Percentiles rank a stretch among this genome's conserved stretches.
Conservation (phyloP, 1,140 invertebrate species). For the Platorchestia sp. region DNA sequence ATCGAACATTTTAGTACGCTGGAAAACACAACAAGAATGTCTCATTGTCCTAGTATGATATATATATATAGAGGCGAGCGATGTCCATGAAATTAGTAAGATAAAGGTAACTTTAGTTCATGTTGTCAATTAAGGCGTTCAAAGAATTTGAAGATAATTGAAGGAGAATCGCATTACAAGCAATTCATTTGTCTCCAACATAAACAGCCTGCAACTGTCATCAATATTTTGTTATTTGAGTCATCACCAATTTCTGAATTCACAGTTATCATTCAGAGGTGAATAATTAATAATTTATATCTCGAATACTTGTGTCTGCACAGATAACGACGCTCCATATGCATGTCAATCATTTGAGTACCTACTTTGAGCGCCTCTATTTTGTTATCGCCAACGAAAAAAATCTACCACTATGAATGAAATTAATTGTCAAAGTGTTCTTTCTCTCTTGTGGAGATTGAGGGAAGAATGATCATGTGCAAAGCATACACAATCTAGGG, state of each 20-base stretch:
- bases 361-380: too few relatives aligned
- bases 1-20: not conserved
- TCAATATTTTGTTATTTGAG: not conserved
- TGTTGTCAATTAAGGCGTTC: not conserved
- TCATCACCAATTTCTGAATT: not conserved
- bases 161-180: not conserved
- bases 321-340: too few relatives aligned
- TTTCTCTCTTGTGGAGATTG: too few relatives aligned
- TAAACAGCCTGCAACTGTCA: not conserved
- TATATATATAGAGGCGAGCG: too few relatives aligned
- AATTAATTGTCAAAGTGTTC: too few relatives aligned
- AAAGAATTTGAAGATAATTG: not conserved
- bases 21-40: not conserved
- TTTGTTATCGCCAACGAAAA: too few relatives aligned
- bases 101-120: not conserved
- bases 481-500: too few relatives aligned
- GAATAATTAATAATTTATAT: not conserved
- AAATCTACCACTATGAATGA: too few relatives aligned
- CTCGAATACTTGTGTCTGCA: not conserved
- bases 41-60: not conserved
- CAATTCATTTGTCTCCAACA: not conserved
- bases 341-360: too few relatives aligned
- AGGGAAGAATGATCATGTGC: too few relatives aligned
- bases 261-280: not conserved
- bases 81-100: not conserved